A percentile compares a stretch with the other conserved stretches of the same genome.
Conservation (phyloP, 2,113 vertebrate species). For the Tretioscincus oriximinensis region DNA sequence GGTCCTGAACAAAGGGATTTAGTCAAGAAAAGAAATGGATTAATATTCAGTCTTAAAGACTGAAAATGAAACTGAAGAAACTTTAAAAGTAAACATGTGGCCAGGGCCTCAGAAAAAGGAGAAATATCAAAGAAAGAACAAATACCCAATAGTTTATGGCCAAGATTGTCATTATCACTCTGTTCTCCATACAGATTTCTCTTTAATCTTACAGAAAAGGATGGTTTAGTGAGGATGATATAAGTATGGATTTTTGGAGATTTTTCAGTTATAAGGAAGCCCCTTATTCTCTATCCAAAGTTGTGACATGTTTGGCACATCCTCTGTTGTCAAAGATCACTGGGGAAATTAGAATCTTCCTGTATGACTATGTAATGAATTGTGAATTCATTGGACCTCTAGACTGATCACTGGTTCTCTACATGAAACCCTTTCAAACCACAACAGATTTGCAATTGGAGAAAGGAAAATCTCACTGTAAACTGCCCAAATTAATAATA, state of each 20-base stretch:
- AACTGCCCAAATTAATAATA: constrained; percentile 39
- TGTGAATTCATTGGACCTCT: constrained; percentile 48
- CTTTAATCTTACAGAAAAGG: not conserved
- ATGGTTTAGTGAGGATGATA: not conserved
- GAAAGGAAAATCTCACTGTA: constrained; percentile 12
- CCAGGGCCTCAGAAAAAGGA: too few relatives aligned
- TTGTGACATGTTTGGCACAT: not conserved
- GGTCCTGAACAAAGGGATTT: too few relatives aligned
- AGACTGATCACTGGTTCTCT: constrained; percentile 43
- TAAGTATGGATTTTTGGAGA: not conserved
- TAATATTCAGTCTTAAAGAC: too few relatives aligned
- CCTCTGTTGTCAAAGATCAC: constrained; percentile 18
- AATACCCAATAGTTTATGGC: not conserved
- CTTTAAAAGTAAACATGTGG: too few relatives aligned
- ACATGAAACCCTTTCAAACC: constrained; percentile 46
- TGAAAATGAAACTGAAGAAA: too few relatives aligned
- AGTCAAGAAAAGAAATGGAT: too few relatives aligned
- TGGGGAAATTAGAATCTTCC: constrained; percentile 33
- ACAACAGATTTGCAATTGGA: constrained; percentile 29
- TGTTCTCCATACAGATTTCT: not conserved
- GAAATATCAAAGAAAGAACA: too few relatives aligned
- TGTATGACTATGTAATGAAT: not conserved
- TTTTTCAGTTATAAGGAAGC: not conserved
- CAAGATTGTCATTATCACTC: not conserved
- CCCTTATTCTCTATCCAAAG: constrained; percentile 3